Conservation (phyloP, 2,113 vertebrate genomes). For the Pholis gunnellus region DNA sequence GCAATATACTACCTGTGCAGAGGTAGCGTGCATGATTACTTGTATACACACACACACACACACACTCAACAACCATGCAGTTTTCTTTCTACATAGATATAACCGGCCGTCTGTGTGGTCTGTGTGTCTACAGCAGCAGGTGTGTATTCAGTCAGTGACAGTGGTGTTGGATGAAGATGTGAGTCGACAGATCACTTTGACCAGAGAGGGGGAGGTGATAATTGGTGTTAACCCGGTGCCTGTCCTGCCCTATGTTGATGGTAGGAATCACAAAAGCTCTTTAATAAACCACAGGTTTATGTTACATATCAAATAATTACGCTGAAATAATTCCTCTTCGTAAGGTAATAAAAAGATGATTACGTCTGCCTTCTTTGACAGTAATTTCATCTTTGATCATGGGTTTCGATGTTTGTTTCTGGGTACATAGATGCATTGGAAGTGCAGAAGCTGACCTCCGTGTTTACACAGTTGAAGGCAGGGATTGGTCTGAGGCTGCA, state of each 20-base stretch:
- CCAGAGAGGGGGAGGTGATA: conserved; percentile 90
- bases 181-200: conserved; percentile 92
- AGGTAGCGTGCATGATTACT: conserved; percentile 81
- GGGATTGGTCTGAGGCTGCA: conserved; percentile 91
- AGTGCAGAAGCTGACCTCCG: conserved; percentile 91
- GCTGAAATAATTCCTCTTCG: background rate
- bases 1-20: conserved; percentile 92
- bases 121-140: conserved; percentile 83
- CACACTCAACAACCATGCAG: background rate
- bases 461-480: conserved; percentile 92
- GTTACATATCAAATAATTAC: background rate
- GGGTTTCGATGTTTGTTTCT: conserved; percentile 13
- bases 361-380: no score
- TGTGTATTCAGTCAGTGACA: conserved; percentile 94
- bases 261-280: conserved; percentile 71
- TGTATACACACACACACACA: background rate
- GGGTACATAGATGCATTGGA: conserved; percentile 85
- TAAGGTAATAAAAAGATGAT: background rate
- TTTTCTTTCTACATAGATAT: background rate
- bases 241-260: conserved; percentile 86
- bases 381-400: background rate
- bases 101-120: background rate
- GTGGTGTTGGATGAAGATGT: conserved; percentile 94
- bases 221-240: conserved; percentile 88
- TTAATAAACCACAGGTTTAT: background rate